A percentile compares a stretch with the other conserved stretches of the same genome.
Conservation (phyloP, 1,140 invertebrate species). For the Ceratoteleas bidentatus region DNA sequence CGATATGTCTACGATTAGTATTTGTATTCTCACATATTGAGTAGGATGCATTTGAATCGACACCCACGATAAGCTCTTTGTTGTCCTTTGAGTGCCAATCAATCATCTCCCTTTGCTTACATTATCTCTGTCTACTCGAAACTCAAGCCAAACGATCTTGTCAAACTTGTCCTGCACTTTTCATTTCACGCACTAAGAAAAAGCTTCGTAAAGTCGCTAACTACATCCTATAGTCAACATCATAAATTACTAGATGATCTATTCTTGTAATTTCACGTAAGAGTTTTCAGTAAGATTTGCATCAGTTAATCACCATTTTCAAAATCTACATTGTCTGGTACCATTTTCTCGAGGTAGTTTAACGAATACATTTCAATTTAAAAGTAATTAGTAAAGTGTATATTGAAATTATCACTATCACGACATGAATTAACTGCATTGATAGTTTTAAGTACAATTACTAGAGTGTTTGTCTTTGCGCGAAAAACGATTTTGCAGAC, state of each 20-base stretch:
- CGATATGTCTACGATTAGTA: conserved; percentile 3
- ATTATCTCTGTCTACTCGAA: conserved; percentile 11
- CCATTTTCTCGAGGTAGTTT: background rate
- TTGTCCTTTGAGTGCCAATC: conserved; percentile 30
- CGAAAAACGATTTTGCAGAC: too few relatives aligned
- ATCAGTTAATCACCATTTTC: background rate
- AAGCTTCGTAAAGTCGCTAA: too few relatives aligned
- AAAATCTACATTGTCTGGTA: background rate
- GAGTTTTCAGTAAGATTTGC: too few relatives aligned
- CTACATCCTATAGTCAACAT: too few relatives aligned
- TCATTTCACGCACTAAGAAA: background rate
- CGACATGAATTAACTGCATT: too few relatives aligned
- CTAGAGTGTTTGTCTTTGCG: too few relatives aligned
- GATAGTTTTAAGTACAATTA: too few relatives aligned
- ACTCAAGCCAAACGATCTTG: conserved; percentile 6
- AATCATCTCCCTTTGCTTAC: conserved; percentile 28
- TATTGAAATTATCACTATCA: too few relatives aligned
- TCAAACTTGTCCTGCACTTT: conserved; percentile 2
- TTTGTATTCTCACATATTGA: conserved; percentile 27
- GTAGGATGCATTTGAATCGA: conserved; percentile 18
- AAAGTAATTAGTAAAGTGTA: background rate
- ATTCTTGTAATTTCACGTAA: too few relatives aligned
- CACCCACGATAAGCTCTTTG: conserved; percentile 23
- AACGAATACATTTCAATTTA: too few relatives aligned
- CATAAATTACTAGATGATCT: too few relatives aligned